Base-by-base conservation (phyloP, 2,113 vertebrate genomes). In the Ptilonorhynchus violaceus region DNA sequence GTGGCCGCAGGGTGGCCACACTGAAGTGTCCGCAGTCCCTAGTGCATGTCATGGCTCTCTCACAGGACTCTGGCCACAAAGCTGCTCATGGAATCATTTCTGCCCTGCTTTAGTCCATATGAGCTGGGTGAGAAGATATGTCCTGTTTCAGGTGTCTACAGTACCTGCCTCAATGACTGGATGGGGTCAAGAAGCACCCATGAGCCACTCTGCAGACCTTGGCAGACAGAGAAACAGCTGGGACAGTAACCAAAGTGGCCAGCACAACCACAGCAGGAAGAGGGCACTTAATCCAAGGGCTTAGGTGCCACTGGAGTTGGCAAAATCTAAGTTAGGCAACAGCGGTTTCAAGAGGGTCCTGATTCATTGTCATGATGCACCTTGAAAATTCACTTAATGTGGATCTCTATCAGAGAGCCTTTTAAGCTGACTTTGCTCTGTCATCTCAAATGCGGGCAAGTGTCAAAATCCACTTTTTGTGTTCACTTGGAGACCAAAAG, bases 321-420 rank as follows among this genome's bases (percentile, higher is more conserved):
- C 24, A 56, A 64, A 21, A 21, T 50, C 30, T 77, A 18, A 60
- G 20, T 41, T 35, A 64, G 30, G 20, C n/a, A 69, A 22, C 27
- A 11, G 20, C 19, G 15, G 12, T 69, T 53, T 64, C 30, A 37
- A 49, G 15, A 49, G 18, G 2, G 6, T 75, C 37, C 15, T 64
- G 28, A 82, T 69, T 87, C 15, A 25, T 6, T 15, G 2, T 49
- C 10, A 10, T 0, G 0, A 13, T 46, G 28, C 18, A 30, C 18
- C 49, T 76, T 69, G 62, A 89, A 91, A 62, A 72, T 64, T 74
- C 50, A 20, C 11, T 50, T 81, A 44, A 28, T 1, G 1, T 18
- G 18, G 18, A 27, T 55, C 14, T 78, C 35, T 60, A 0, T 1
- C 7, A 2, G 21, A 23, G 41, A 68, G 5, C 7, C 78, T 78